Base-by-base conservation (phyloP, 2,797 vertebrate genomes). In the Tolypeutes matacus region DNA sequence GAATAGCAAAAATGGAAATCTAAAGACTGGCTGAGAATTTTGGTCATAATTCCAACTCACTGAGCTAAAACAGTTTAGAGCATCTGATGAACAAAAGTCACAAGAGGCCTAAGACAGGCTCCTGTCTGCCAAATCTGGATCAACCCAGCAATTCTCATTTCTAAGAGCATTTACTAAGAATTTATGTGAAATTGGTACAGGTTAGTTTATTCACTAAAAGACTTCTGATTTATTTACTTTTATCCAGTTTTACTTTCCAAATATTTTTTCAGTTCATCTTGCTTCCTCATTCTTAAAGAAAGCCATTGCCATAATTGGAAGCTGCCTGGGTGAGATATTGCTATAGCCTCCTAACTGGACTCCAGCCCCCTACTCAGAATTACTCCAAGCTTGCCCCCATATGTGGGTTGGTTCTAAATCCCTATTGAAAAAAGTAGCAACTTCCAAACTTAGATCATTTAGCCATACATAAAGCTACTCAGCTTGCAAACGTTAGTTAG, bases 341-440 rank as follows among this genome's bases (percentile, higher is more conserved):
- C 21, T 77, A 56, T n/a, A 49, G 23, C 34, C n/a, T 51, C 80
- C 58, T 42, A 53, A 46, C 31, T n/a, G 13, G 60, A 73, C 51
- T 78, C 58, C 53, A 80, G 39, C 53, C 15, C 34, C 86, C n/a
- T n/a, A n/a, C 53, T 72, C 42, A 72, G 49, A 69, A 93, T 92
- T 13, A n/a, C 64, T 51, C 64, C 58, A 39, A 1, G 36, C 42
- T 80, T 80, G 14, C 75, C 53, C 86, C 42, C 91, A 27, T 80
- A 80, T 23, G n/a, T 80, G 39, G 10, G 25, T 53, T 86, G 13
- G 4, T 75, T 65, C 46, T 65, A 78, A 81, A 81, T 20, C 20
- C 56, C 53, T 76, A 49, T n/a, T 81, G 75, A 72, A 53, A 80
- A 80, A 93, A 64, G 75, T 64, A 93, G 39, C 73, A 70, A 72